These are phyloP conservation scores for Meriones unguiculatus DNA, from an alignment of 2,113 vertebrate genomes.

Conservation along the genomic window DNA sequence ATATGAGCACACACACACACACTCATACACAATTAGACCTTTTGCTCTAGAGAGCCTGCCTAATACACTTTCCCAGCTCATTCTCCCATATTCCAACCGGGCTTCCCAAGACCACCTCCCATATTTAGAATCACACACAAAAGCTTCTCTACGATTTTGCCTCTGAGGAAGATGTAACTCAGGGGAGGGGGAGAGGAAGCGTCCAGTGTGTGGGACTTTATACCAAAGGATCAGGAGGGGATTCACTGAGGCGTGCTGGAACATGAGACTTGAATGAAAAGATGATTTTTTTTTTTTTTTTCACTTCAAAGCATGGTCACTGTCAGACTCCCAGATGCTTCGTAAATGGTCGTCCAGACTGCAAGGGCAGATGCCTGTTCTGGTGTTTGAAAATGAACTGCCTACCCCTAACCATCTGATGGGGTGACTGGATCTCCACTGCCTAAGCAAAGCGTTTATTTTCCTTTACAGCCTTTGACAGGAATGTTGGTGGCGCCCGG, in stretches of 20 bases:
- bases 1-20: neutral
- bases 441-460: conserved; percentile 68
- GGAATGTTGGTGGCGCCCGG: conserved; percentile 28
- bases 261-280: neutral
- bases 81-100: neutral
- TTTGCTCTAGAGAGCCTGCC: neutral
- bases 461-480: conserved; percentile 60
- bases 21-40: neutral
- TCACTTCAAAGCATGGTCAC: neutral
- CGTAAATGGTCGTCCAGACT: conserved; percentile 2
- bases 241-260: neutral
- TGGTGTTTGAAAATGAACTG: conserved; percentile 58
- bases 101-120: neutral
- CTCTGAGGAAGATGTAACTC: neutral
- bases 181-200: neutral
- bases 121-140: neutral
- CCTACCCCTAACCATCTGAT: conserved; percentile 38
- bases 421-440: conserved; percentile 59
- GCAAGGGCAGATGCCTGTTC: neutral
- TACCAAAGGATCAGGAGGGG: neutral
- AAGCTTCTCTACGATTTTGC: neutral
- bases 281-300: neutral
- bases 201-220: neutral
- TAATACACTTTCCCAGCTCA: neutral
- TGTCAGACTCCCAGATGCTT: neutral